Evolutionary conservation across 2,888 invertebrate species (phyloP).

Genomic region (Diarsia mendica): DNA sequence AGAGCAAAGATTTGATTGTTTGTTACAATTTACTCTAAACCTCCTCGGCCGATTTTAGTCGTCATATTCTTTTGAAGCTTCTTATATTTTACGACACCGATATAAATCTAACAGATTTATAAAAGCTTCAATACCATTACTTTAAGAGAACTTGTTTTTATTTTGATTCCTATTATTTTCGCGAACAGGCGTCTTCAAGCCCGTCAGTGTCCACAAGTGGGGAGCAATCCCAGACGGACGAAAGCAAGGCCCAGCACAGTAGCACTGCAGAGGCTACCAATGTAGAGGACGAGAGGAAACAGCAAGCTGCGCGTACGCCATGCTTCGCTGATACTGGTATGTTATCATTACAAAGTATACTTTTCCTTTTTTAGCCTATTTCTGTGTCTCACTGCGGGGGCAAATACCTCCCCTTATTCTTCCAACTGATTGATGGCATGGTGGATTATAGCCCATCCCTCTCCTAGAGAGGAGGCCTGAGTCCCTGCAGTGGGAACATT

Average conservation of each 20-base stretch:
- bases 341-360: no score
- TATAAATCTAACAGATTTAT: not conserved
- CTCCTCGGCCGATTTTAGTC: no score
- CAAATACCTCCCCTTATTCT: no score
- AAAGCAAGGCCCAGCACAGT: conserved; percentile 92
- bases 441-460: no score
- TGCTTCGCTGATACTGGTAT: conserved; percentile 94
- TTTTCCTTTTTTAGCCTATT: no score
- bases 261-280: conserved; percentile 78
- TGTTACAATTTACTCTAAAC: no score
- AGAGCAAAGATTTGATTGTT: no score
- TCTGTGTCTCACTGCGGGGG: no score
- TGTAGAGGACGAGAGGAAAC: conserved; percentile 86
- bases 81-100: not conserved
- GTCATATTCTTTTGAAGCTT: no score
- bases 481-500: no score
- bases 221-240: conserved; percentile 93
- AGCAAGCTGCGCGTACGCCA: conserved; percentile 89
- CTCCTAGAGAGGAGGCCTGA: no score
- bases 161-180: not conserved
- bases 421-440: no score
- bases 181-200: conserved; percentile 68
- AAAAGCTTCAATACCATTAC: not conserved
- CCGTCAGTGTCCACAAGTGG: conserved; percentile 67
- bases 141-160: not conserved